Conservation (phyloP, 2,113 vertebrate genomes). For the Tetrax tetrax region DNA sequence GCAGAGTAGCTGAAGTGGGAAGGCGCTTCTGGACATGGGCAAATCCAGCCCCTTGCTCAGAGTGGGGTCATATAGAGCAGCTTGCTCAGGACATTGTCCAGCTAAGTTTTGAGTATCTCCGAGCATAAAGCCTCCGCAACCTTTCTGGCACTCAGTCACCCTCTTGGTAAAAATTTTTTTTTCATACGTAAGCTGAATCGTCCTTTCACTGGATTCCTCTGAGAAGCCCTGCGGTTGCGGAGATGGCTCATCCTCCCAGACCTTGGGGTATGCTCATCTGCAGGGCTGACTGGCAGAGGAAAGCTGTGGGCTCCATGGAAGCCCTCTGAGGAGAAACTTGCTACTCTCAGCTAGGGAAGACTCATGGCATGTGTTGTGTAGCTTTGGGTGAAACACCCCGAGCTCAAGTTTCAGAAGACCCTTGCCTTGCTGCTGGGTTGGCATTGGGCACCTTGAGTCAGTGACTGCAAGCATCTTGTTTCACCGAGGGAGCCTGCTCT, state of each 20-base stretch:
- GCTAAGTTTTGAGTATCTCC: background rate
- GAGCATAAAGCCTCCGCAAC: background rate
- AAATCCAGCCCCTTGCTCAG: background rate
- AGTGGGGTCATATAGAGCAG: background rate
- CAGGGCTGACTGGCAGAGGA: background rate
- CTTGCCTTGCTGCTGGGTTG: background rate
- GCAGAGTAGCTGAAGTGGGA: background rate
- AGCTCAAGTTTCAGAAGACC: background rate
- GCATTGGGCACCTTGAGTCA: rapidly evolving
- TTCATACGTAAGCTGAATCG: rapidly evolving
- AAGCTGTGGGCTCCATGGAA: background rate
- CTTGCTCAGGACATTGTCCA: background rate
- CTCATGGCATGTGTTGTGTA: rapidly evolving
- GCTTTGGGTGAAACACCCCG: background rate
- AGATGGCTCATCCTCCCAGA: background rate
- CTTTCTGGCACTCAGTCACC: background rate
- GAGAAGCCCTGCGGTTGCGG: background rate
- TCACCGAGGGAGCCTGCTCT: background rate
- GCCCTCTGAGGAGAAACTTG: background rate
- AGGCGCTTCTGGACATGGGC: background rate
- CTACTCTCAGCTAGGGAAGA: background rate
- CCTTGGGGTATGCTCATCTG: background rate
- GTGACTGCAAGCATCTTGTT: background rate
- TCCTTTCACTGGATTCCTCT: background rate
- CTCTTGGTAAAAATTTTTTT: background rate